Conservation (phyloP, 2,113 vertebrate species). For the Felis catus region DNA sequence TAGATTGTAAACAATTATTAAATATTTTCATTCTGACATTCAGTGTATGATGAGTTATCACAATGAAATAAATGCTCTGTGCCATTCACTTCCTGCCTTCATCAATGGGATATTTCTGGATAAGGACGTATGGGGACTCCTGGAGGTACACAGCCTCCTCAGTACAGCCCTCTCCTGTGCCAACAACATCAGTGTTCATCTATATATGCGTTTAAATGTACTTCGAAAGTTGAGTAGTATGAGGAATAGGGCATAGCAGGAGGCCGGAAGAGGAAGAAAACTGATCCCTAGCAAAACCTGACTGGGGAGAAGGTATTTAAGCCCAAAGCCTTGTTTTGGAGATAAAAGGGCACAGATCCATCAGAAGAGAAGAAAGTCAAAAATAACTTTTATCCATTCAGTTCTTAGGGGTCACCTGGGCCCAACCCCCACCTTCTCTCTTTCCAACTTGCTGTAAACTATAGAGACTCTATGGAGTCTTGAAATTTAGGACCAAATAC, state of each 20-base stretch:
- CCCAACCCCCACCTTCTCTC: neutral
- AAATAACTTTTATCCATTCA: constrained; percentile 3
- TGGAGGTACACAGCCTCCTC: neutral
- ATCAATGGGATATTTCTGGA: neutral
- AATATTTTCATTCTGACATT: constrained; percentile 50
- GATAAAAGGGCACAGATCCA: neutral
- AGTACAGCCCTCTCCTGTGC: neutral
- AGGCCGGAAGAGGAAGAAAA: constrained; percentile 16
- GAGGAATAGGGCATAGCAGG: neutral
- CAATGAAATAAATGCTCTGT: neutral
- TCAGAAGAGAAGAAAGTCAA: neutral
- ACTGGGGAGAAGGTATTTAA: constrained; percentile 34
- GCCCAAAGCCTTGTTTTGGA: neutral
- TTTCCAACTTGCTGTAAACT: constrained; percentile 6
- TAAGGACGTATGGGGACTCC: neutral
- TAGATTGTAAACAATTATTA: constrained; percentile 89
- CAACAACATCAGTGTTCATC: constrained; percentile 46
- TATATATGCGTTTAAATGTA: constrained; percentile 24
- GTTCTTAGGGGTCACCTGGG: neutral
- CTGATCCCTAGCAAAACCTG: constrained; percentile 65
- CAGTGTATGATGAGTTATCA: neutral
- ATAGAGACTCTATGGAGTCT: neutral
- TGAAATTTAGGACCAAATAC: neutral
- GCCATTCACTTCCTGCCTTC: neutral
- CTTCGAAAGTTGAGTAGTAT: constrained; percentile 18